Percentiles rank a stretch among this genome's conserved stretches.
Conservation (phyloP, 2,888 invertebrate species). For the Diplazon laetatorius region DNA sequence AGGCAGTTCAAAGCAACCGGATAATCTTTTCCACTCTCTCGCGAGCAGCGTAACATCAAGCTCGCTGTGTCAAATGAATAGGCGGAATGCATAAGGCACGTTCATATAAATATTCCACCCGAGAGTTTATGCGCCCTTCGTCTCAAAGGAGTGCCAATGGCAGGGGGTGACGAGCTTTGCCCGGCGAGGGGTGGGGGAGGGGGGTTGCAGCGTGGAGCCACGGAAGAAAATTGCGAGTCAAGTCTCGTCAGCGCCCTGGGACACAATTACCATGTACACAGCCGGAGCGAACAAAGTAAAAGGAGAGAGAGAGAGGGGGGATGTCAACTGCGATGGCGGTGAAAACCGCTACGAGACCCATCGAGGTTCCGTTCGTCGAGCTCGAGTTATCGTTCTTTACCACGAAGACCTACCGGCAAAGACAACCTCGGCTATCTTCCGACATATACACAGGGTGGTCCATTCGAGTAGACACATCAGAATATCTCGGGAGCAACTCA, state of each 20-base stretch:
- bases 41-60: background rate
- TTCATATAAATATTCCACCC: slow-evolving; percentile 11
- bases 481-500: background rate
- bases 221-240: slow-evolving; percentile 57
- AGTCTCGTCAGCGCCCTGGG: slow-evolving; percentile 48
- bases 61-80: background rate
- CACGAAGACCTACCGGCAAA: slow-evolving; percentile 3
- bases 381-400: slow-evolving; percentile 42
- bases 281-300: slow-evolving; percentile 21
- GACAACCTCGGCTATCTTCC: background rate
- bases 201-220: slow-evolving; percentile 17
- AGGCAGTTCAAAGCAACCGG: background rate
- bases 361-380: slow-evolving; percentile 16
- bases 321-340: slow-evolving; percentile 5
- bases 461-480: no score
- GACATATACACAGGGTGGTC: no score
- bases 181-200: slow-evolving; percentile 13
- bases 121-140: slow-evolving; percentile 19
- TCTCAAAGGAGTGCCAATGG: slow-evolving; percentile 39
- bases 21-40: no score
- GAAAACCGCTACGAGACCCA: slow-evolving; percentile 8
- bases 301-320: background rate
- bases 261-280: slow-evolving; percentile 58
- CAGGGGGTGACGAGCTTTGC: slow-evolving; percentile 24
- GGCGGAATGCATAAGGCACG: background rate